Evolutionary conservation across 1,140 invertebrate genomes (phyloP), one percentile per base, ranked within the genome.

Genomic region (Cheumatopsyche charites): DNA sequence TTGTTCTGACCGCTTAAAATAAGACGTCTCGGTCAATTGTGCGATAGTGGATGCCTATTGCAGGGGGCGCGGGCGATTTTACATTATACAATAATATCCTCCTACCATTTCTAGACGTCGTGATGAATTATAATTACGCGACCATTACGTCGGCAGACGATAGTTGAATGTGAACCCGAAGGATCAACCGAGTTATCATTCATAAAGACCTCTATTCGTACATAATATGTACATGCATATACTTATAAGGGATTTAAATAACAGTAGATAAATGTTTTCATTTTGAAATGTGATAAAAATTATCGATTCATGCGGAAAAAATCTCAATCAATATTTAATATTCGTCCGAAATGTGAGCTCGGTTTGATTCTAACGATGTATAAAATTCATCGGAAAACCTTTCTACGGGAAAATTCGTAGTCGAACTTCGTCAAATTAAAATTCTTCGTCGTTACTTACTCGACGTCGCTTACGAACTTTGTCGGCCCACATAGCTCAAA

Each of bases 341-440:
- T 12, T 47, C 15, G 43, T 6, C 5, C 41, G 41, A n/a, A n/a
- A 36, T 36, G 29, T 36, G 43, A 47, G 11, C 43, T 47, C 43
- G 43, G 43, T 15, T 12, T 47, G 15, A 12, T 47, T 47, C 15
- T 47, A 47, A n/a, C 11, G 43, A 15, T 15, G 43, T 47, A 15
- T 47, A 47, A 47, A 47, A 47, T 47, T 47, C 43, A 47, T 47
- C 15, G 43, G 43, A 47, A 47, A 47, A 62, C 58, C 23, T 15
- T 49, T 25, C 66, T 63, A 29, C 5, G 19, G 43, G 43, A 47
- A 15, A 15, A 15, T 47, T 47, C 12, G 13, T 3, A 47, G 29
- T 36, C 15, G 70, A 74, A 74, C 49, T 74, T 74, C 43, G 62
- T 67, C 68, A 74, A 74, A 74, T 74, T 74, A 74, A 74, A 74